Evolutionary conservation across 2,888 invertebrate species (phyloP).

Genomic region (Tetrapedia diversipes): DNA sequence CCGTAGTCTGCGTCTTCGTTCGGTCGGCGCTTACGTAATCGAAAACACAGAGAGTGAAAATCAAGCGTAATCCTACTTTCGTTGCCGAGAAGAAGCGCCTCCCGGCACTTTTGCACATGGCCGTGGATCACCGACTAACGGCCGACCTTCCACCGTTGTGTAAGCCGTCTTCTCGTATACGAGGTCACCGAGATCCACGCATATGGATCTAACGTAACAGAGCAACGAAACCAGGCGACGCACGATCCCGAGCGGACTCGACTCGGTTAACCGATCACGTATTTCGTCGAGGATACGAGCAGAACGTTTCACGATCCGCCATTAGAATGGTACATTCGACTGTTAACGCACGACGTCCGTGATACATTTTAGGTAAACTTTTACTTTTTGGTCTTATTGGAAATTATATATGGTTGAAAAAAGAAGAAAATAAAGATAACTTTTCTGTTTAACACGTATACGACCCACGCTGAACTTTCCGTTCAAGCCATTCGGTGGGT

Average conservation of each 20-base stretch:
- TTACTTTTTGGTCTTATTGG: too few species aligned
- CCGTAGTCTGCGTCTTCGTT: slow-evolving; percentile 75
- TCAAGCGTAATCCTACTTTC: slow-evolving; percentile 80
- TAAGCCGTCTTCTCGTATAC: slow-evolving; percentile 41
- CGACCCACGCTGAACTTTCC: too few species aligned
- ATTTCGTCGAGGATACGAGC: too few species aligned
- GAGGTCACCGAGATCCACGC: slow-evolving; percentile 48
- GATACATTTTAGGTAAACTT: too few species aligned
- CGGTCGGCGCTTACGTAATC: slow-evolving; percentile 77
- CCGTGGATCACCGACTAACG: slow-evolving; percentile 68
- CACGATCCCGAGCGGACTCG: too few species aligned
- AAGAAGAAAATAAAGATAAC: too few species aligned
- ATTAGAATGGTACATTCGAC: too few species aligned
- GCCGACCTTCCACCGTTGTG: slow-evolving; percentile 59
- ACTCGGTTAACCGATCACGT: background rate
- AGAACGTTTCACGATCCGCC: too few species aligned
- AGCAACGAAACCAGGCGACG: background rate
- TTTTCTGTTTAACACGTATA: too few species aligned
- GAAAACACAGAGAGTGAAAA: slow-evolving; percentile 82
- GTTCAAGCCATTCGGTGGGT: too few species aligned
- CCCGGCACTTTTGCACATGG: slow-evolving; percentile 66
- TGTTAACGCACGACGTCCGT: too few species aligned
- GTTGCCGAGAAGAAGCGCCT: slow-evolving; percentile 74
- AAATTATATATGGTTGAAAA: too few species aligned
- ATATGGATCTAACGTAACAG: slow-evolving; percentile 44